Evolutionary conservation across 2,888 invertebrate genomes (phyloP).

Genomic region (Xestia c-nigrum): DNA sequence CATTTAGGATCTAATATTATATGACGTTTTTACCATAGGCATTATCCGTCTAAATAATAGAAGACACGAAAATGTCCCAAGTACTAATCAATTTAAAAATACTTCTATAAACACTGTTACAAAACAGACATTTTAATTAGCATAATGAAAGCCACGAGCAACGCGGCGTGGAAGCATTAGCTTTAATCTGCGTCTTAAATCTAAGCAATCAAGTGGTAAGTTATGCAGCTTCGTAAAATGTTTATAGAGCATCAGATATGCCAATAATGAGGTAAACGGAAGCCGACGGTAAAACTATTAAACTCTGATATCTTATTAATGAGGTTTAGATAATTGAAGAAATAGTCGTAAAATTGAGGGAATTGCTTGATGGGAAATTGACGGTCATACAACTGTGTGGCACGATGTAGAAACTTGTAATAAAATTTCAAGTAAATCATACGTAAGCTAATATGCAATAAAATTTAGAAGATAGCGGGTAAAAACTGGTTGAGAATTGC

Average conservation of each 20-base stretch:
- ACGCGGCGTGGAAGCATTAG: conserved; percentile 53
- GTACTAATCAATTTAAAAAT: conserved; percentile 31
- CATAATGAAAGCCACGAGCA: conserved; percentile 58
- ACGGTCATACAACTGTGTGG: conserved; percentile 13
- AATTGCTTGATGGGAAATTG: conserved; percentile 14
- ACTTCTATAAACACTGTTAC: conserved; percentile 45
- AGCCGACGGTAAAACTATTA: conserved; percentile 54
- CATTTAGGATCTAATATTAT: background rate
- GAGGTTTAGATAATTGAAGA: conserved; percentile 40
- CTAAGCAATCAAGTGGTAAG: conserved; percentile 61
- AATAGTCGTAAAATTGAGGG: conserved; percentile 28
- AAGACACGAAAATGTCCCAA: conserved; percentile 7
- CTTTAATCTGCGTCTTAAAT: conserved; percentile 60
- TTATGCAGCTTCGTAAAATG: conserved; percentile 62
- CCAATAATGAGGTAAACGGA: conserved; percentile 64
- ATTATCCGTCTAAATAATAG: background rate
- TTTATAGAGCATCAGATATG: conserved; percentile 66
- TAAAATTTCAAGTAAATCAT: background rate
- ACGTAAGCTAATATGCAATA: background rate
- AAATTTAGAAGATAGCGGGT: background rate
- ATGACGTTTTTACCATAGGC: background rate
- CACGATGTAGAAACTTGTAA: background rate
- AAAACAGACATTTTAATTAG: conserved; percentile 62
- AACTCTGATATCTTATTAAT: conserved; percentile 53
- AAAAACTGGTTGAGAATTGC: background rate